Conservation (phyloP, 2,797 vertebrate genomes). For the Peromyscus attwateri region DNA sequence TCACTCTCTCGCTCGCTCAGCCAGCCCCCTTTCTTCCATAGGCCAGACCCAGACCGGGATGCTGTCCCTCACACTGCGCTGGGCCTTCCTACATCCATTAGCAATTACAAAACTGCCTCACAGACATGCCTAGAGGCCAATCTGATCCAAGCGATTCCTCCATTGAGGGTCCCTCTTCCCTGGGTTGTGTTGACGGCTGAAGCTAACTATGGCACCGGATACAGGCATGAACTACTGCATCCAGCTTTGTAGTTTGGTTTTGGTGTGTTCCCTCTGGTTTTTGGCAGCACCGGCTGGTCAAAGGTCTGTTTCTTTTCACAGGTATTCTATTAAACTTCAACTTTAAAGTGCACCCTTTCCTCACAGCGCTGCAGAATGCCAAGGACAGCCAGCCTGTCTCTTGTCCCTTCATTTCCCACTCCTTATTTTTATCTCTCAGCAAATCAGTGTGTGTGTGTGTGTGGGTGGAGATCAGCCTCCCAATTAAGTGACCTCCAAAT, state of each 20-base stretch:
- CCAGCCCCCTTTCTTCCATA: neutral
- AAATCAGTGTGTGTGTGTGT: neutral
- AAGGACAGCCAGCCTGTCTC: neutral
- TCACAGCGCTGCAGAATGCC: neutral
- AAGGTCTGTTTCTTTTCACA: slow-evolving; percentile 9
- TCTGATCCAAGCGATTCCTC: too few relatives aligned
- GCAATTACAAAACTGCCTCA: too few relatives aligned
- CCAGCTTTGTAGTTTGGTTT: neutral
- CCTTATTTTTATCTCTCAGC: neutral
- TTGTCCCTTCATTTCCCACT: neutral
- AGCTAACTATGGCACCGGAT: neutral
- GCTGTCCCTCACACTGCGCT: too few relatives aligned
- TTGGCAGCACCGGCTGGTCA: neutral
- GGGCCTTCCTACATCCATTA: too few relatives aligned
- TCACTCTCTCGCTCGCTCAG: neutral
- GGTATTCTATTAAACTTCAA: neutral
- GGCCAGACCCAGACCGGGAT: neutral
- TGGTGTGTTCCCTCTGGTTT: neutral
- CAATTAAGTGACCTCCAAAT: neutral
- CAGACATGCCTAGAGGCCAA: too few relatives aligned
- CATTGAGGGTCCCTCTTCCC: neutral
- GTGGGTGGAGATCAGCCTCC: slow-evolving; percentile 23
- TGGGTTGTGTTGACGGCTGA: neutral
- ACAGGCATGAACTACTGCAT: neutral
- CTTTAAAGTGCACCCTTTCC: neutral